These are phyloP conservation scores for Lagorchestes hirsutus DNA, from an alignment of 2,797 vertebrate genomes.

Conservation along the genomic window DNA sequence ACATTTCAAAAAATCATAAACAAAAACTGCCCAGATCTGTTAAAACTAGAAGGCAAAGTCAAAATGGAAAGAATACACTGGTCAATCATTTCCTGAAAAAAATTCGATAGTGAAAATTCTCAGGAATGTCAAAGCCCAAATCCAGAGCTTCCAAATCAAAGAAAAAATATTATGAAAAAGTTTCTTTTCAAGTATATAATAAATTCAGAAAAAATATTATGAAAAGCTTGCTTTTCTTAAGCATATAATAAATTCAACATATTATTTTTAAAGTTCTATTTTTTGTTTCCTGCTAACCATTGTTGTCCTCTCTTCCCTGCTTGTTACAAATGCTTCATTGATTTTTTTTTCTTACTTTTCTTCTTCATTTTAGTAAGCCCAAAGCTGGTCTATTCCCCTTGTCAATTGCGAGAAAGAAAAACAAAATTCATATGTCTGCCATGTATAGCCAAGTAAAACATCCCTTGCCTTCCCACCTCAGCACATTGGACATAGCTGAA, in stretches of 20 bases:
- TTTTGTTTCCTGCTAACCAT: not conserved
- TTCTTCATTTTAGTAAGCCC: not conserved
- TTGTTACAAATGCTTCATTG: not conserved
- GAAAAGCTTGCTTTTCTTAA: not conserved
- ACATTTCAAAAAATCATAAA: not conserved
- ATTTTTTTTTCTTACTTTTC: not conserved
- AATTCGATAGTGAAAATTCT: not conserved
- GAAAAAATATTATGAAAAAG: not conserved
- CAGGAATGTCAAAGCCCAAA: not conserved
- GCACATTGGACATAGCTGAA: not conserved
- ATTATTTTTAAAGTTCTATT: not conserved
- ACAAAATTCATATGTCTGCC: not conserved
- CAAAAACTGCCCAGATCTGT: not conserved
- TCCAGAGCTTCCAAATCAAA: not conserved
- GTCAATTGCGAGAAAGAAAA: not conserved
- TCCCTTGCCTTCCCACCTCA: not conserved
- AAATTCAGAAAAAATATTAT: not conserved
- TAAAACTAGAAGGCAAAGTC: not conserved
- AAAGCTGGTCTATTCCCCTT: not conserved
- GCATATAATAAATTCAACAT: not conserved
- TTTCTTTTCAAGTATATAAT: not conserved
- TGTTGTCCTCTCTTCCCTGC: not conserved
- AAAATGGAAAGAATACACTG: not conserved
- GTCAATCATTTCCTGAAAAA: not conserved
- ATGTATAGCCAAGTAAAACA: not conserved